Base-by-base conservation (phyloP, 2,888 invertebrate genomes). In the Diabrotica balteata region DNA sequence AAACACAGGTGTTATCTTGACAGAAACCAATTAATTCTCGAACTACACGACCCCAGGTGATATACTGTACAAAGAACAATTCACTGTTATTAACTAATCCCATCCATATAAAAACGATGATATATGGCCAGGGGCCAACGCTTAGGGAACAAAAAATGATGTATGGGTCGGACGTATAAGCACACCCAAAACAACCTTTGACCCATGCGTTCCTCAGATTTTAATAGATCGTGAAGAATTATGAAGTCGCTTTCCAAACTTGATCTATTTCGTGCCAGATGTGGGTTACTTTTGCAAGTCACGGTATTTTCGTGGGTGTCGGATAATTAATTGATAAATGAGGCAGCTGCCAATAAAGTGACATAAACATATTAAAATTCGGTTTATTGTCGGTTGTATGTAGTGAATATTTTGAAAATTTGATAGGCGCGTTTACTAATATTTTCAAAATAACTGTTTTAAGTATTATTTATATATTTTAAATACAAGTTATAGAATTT, bases 151-250 rank as follows among this genome's bases (percentile, higher is more conserved):
- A 47, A 47, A 47, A 47, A 47, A 10, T 47, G 47, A 47, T 47
- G 47, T 47, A 47, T 10, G 47, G 47, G 47, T 47, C 47, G 9
- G 47, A 47, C 10, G 8, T 47, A 9, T 8, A 47, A 47, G 47
- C 47, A 47, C 47, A 47, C 47, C 47, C 47, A 47, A 10, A 8
- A 10, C 10, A 47, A 47, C 47, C 47, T 47, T 47, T 47, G 47
- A 47, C 47, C 10, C 47, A 10, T 9, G 9, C 47, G 47, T 10
- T 47, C 47, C 47, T 47, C 47, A 47, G 10, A 47, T 10, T 47
- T 47, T 47, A 47, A 47, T 47, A 47, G 47, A 47, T 47, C 47
- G 47, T 47, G 47, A 47, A 47, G 47, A 47, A 47, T 47, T 47
- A 47, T 47, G 47, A 47, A 47, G 47, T 47, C 2, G 46, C 46